Evolutionary conservation across 92 coral and sea anemone species (phyloP), one percentile per base, ranked within the genome.

Genomic region (Zoanthus sociatus): DNA sequence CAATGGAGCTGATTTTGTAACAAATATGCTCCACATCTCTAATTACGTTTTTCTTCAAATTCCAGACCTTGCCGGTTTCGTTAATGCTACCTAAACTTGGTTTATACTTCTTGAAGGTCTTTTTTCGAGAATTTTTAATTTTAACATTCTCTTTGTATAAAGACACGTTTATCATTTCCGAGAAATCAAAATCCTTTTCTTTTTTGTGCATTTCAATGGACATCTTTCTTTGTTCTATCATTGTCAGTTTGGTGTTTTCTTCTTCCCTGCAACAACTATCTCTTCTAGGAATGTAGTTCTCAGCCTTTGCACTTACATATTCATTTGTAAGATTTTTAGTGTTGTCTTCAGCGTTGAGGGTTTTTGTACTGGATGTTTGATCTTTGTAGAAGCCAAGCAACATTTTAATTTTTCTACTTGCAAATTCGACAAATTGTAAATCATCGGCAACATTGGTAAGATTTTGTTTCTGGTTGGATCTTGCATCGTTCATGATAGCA

Each of bases 401-500:
- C 15, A 6, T 46, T 68, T 66, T 81, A 15, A 81, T 44, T 44
- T 81, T 81, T 14, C 26, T 60, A 2, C 47, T 81, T 26, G 85
- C 85, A 66, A 81, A 81, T 54, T 63, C 63, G 13, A 18, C 12
- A 30, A 81, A 81, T 13, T 66, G 63, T 45, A 81, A 12, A 5
- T 89, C 83, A 63, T 85, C 82, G 6, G 83, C 66, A 71, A 77
- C 68, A 56, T 46, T 18, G 5, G 79, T 66, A 3, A 69, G 48
- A 7, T 85, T 30, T 18, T 70, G 71, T 15, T 89, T 85, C 20
- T 78, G 89, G n/a, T 50, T 84, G 53, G n/a, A 46, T 56, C 53
- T 56, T 3, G 93, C 93, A 5, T 87, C 89, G 74, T 86, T 74
- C 20, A 91, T 48, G 32, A 91, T 89, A 5, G 91, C 90, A 58